A percentile compares a stretch with the other conserved stretches of the same genome.
Evolutionary conservation across 2,113 vertebrate genomes (phyloP).

Genomic region (Brachionichthys hirsutus): DNA sequence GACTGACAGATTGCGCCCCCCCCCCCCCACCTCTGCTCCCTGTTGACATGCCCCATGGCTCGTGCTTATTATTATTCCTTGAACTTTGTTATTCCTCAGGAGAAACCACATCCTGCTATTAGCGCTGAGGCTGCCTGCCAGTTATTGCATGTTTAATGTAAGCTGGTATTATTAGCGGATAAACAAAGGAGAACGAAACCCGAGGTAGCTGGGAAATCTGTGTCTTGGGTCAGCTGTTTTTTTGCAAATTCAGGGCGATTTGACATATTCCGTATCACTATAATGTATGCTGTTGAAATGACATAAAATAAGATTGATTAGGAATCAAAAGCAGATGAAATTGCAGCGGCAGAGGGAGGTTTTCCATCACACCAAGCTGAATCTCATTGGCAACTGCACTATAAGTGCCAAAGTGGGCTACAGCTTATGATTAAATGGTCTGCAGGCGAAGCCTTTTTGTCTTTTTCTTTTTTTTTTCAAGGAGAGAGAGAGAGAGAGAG

Average conservation of each 20-base stretch:
- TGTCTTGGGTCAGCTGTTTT: slow-evolving; percentile 10
- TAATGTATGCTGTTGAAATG: slow-evolving; percentile 20
- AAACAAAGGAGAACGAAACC: slow-evolving; percentile 18
- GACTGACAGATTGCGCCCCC: slow-evolving; percentile 49
- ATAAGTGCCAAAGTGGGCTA: slow-evolving; percentile 67
- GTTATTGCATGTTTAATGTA: slow-evolving; percentile 53
- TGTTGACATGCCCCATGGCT: slow-evolving; percentile 67
- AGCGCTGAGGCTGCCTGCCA: slow-evolving; percentile 57
- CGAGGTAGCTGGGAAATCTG: slow-evolving; percentile 8
- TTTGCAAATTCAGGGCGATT: slow-evolving; percentile 30
- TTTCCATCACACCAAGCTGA: slow-evolving; percentile 57
- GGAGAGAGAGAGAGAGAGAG: not conserved
- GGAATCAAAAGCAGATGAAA: slow-evolving; percentile 37
- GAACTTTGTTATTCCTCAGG: slow-evolving; percentile 70
- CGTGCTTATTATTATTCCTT: slow-evolving; percentile 67
- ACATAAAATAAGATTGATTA: slow-evolving; percentile 51
- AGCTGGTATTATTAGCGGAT: slow-evolving; percentile 28
- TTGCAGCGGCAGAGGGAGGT: slow-evolving; percentile 30
- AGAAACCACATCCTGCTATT: slow-evolving; percentile 52
- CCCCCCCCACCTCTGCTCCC: slow-evolving; percentile 53
- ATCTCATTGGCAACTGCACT: slow-evolving; percentile 67
- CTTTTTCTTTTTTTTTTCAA: slow-evolving; percentile 42
- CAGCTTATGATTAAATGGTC: slow-evolving; percentile 71
- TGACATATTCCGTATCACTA: slow-evolving; percentile 19
- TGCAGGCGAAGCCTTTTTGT: slow-evolving; percentile 62